phyloP scores from a whole-genome alignment of 2,888 invertebrate species.

The Macrophya annulata region DNA sequence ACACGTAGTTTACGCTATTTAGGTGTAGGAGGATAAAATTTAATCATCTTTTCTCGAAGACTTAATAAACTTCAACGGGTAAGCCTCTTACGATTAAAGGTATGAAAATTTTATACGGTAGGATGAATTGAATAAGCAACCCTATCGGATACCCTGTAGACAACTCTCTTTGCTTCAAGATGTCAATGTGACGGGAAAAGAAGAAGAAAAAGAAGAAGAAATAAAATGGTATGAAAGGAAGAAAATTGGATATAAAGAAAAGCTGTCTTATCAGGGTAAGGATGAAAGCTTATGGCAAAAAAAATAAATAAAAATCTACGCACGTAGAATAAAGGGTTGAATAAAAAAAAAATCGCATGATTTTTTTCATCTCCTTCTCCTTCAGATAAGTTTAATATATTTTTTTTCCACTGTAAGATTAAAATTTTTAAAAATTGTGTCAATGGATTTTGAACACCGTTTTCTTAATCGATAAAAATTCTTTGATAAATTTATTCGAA shows the following conservation, averaged over 20 bases:
- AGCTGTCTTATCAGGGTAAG: not conserved
- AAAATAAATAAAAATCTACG: not conserved
- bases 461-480: not conserved
- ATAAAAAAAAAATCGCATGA: too few relatives aligned
- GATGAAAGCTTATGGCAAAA: not conserved
- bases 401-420: too few relatives aligned
- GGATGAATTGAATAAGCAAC: conserved; percentile 15
- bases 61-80: conserved; percentile 35
- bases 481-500: too few relatives aligned
- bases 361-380: too few relatives aligned
- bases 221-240: not conserved
- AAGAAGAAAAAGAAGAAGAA: not conserved
- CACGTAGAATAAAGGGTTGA: too few relatives aligned
- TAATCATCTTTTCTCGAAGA: conserved; percentile 53
- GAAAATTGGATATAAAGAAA: not conserved
- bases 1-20: conserved; percentile 33
- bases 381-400: too few relatives aligned
- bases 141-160: not conserved
- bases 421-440: too few relatives aligned
- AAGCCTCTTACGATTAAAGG: conserved; percentile 43
- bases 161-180: too few relatives aligned
- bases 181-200: not conserved
- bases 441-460: not conserved
- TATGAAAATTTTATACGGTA: conserved; percentile 39
- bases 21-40: conserved; percentile 48